These are phyloP conservation scores for Sicus ferrugineus DNA, from an alignment of 2,888 invertebrate species.

Conservation along the genomic window DNA sequence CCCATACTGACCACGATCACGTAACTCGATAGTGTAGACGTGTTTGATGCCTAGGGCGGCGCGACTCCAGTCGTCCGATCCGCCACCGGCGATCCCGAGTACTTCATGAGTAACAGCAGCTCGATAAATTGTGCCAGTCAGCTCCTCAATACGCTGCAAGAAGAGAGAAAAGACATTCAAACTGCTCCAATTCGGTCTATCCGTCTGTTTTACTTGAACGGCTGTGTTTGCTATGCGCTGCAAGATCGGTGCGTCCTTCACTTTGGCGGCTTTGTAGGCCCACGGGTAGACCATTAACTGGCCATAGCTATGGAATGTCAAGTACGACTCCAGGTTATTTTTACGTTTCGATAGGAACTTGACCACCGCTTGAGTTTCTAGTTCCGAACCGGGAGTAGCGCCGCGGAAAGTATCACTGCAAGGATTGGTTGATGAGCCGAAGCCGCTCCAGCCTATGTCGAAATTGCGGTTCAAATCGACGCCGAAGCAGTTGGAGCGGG, in stretches of 20 bases:
- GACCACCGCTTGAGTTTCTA: constrained; percentile 77
- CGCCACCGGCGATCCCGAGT: constrained; percentile 60
- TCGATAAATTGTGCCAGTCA: constrained; percentile 53
- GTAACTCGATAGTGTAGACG: constrained; percentile 60
- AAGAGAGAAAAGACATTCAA: background rate
- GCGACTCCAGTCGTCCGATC: constrained; percentile 62
- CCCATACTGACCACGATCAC: constrained; percentile 58
- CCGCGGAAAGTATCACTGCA: constrained; percentile 86
- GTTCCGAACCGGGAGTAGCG: constrained; percentile 79
- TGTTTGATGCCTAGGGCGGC: constrained; percentile 53
- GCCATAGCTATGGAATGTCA: constrained; percentile 81
- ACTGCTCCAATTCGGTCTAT: background rate
- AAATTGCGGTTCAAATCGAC: constrained; percentile 88
- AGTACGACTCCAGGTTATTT: constrained; percentile 70
- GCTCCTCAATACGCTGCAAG: constrained; percentile 50
- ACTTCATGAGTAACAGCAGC: constrained; percentile 56
- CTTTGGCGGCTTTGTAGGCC: constrained; percentile 59
- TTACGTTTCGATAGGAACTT: constrained; percentile 66
- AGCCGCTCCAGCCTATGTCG: constrained; percentile 85
- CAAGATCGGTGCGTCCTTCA: constrained; percentile 50
- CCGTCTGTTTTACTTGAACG: constrained; percentile 38
- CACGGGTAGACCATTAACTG: constrained; percentile 60
- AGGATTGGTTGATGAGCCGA: constrained; percentile 69
- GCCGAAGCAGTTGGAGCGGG: constrained; percentile 69
- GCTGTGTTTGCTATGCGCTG: constrained; percentile 55